Base-by-base conservation (phyloP, 2,113 vertebrate species). In the Excalfactoria chinensis region DNA sequence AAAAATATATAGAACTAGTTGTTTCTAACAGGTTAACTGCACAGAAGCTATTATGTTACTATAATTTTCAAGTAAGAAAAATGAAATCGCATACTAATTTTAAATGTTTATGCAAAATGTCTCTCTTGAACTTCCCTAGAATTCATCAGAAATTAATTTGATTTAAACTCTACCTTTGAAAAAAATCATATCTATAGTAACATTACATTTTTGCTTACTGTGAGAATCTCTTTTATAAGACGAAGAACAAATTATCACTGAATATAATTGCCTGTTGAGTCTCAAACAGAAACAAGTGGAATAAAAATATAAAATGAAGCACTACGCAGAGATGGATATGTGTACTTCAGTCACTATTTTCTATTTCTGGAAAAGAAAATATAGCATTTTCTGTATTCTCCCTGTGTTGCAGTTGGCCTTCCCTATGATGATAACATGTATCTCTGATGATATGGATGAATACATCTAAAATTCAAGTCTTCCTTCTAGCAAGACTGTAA, bases 391-490 rank as follows among this genome's bases (percentile, higher is more conserved):
- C 66, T 78, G n/a, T 80, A 73, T 89, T 77, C 60, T 88, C 93
- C 84, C 80, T 86, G 56, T 86, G 70, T 74, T 84, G 78, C 79
- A 84, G 53, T 92, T 86, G 96, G 32, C 26, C 77, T 92, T 71
- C 71, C 84, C 26, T 95, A 43, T 73, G 79, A 92, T 89, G 93
- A 90, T 71, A 92, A 90, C 78, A 88, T 66, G 20, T 40, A 62
- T 91, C 95, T 96, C 95, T 93, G 91, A 97, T 96, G 93, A 91
- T 85, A 95, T 60, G 79, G 88, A 94, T 94, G 89, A 97, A 95
- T 86, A 81, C 64, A 96, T 88, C 86, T 89, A 94, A 97, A 95
- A 96, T 93, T 95, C 81, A 91, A 96, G 81, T 81, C 90, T 95
- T 97, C 62, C 85, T 96, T 89, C 91, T 40, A 84, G 72, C 74